Base-by-base conservation (phyloP, 2,797 vertebrate species). In the Platalea minor region DNA sequence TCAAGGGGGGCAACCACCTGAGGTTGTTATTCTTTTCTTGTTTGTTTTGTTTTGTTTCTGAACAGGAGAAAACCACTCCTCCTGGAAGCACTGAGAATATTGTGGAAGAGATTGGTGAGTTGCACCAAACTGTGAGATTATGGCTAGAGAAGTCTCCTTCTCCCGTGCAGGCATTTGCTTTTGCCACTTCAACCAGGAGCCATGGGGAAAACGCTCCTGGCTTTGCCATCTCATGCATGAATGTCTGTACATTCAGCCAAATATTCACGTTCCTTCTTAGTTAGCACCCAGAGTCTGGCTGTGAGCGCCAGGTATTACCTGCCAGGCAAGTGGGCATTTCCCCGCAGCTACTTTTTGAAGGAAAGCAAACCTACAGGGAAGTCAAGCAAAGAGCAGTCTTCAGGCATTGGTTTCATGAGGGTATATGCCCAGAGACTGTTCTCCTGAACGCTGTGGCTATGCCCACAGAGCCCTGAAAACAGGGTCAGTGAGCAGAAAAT, bases 31-130 rank as follows among this genome's bases (percentile, higher is more conserved):
- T 73, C 64, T 91, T 39, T 79, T 31, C 74, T 85, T 81, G 53
- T 92, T 48, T 83, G 41, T 73, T 79, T 84, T 81, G 24, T 91
- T 87, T 95, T 90, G 56, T 88, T 96, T 95, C 84, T 90, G 75
- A 93, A 63, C 69, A 97, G 96, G 94, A 93, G 63, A 96, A 94
- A 90, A 51, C 29, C 23, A 79, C 85, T 91, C 88, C 78, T 73
- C 54, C 79, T 94, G 84, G 91, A 76, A 92, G 75, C 81, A 91
- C 93, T 60, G 96, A 93, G 56, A 94, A 91, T 80, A 94, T 96
- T 85, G 84, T 85, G 85, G 96, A 96, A 95, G 96, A 97, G 82
- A 94, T 79, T 80, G 96, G 96, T 96, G 91, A 95, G 97, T 97
- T 29, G 25, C 82, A 85, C 59, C 86, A 61, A 69, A 45, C 43